Percentiles rank a stretch among this genome's conserved stretches.
Evolutionary conservation across 2,797 vertebrate species (phyloP).

Genomic region (Hippocampus kuda): DNA sequence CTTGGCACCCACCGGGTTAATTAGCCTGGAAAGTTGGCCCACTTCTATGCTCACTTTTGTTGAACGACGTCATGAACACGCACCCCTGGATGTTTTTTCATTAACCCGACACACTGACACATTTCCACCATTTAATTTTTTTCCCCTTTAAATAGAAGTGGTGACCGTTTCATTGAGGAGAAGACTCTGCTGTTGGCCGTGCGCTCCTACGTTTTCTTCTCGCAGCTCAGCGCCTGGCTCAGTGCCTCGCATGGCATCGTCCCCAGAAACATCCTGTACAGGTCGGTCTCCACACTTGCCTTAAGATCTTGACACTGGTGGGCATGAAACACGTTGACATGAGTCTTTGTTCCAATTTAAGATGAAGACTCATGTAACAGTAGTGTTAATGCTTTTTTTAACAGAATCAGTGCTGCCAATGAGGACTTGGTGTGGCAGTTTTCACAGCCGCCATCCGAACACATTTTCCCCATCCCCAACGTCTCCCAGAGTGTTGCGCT

Average conservation of each 20-base stretch:
- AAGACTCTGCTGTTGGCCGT: slow-evolving; percentile 92
- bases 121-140: slow-evolving; percentile 27
- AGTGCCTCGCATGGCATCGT: slow-evolving; percentile 97
- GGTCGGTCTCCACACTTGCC: slow-evolving; percentile 62
- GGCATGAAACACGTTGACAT: not conserved
- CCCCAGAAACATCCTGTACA: slow-evolving; percentile 96
- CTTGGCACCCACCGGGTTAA: slow-evolving; percentile 32
- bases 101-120: slow-evolving; percentile 56
- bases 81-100: slow-evolving; percentile 34
- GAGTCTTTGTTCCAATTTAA: not conserved
- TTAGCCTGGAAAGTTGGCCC: slow-evolving; percentile 37
- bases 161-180: slow-evolving; percentile 92
- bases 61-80: slow-evolving; percentile 65
- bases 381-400: slow-evolving; percentile 20
- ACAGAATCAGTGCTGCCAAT: slow-evolving; percentile 93
- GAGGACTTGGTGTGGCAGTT: slow-evolving; percentile 89
- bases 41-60: slow-evolving; percentile 33
- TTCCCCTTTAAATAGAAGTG: slow-evolving; percentile 68
- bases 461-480: slow-evolving; percentile 92
- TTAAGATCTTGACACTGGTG: slow-evolving; percentile 12
- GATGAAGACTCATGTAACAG: not conserved
- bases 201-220: slow-evolving; percentile 98
- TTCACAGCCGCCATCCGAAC: slow-evolving; percentile 88
- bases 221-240: slow-evolving; percentile 97
- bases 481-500: slow-evolving; percentile 93